Percentiles rank a stretch among this genome's conserved stretches.
These are phyloP conservation scores for Vollenhovia emeryi DNA, from an alignment of 1,140 invertebrate species.

Conservation along the genomic window DNA sequence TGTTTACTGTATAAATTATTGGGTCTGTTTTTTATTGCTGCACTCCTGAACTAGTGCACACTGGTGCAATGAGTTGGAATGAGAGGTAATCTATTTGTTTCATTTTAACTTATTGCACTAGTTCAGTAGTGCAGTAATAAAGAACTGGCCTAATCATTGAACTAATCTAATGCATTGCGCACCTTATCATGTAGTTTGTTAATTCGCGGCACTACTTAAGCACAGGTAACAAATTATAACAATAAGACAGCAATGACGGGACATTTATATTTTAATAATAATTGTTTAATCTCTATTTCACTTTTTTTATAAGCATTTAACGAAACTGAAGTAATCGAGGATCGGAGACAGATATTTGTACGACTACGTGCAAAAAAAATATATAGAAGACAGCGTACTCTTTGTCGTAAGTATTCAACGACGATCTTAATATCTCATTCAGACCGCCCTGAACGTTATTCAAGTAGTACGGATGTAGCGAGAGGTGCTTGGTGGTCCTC, in stretches of 20 bases:
- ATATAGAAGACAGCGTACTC: constrained; percentile 73
- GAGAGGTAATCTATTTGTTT: no score
- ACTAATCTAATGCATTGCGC: not conserved
- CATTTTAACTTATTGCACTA: no score
- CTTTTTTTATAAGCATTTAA: not conserved
- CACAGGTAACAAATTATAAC: not conserved
- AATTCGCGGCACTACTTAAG: not conserved
- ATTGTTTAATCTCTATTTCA: not conserved
- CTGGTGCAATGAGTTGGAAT: no score
- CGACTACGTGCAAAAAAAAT: not conserved
- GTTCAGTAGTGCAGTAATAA: no score
- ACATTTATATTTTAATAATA: not conserved
- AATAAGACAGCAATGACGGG: not conserved
- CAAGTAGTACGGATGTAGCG: constrained; percentile 87
- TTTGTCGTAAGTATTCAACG: constrained; percentile 76
- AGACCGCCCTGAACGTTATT: constrained; percentile 83
- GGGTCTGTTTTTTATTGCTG: no score
- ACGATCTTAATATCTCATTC: constrained; percentile 74
- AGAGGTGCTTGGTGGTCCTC: constrained; percentile 85
- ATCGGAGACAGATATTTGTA: not conserved
- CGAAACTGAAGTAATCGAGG: not conserved
- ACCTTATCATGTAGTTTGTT: not conserved
- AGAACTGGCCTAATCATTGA: no score
- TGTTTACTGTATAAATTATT: no score
- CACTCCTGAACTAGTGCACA: no score